Conservation (phyloP, 37 sponge, comb jelly and placozoan genomes). For the Oopsacas minuta region DNA sequence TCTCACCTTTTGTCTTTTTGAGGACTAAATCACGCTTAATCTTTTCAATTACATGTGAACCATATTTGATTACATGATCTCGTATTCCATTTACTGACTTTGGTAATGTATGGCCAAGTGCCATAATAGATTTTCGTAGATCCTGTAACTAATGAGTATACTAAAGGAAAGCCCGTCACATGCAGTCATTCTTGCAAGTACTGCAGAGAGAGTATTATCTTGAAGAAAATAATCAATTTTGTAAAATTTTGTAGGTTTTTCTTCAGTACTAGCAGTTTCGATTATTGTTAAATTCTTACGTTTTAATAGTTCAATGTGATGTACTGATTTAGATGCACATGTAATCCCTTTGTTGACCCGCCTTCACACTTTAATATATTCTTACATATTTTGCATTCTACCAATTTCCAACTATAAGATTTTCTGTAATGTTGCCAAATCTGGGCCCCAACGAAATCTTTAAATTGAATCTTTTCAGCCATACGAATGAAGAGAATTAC, state of each 20-base stretch:
- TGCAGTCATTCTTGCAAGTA: not conserved
- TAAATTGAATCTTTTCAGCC: not conserved
- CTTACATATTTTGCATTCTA: not conserved
- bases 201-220: not conserved
- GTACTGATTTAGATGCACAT: slow-evolving; percentile 13
- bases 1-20: slow-evolving; percentile 4
- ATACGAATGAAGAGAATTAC: not conserved
- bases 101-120: not conserved
- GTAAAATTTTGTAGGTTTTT: not conserved
- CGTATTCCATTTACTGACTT: not conserved
- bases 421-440: not conserved
- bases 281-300: not conserved
- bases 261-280: not conserved
- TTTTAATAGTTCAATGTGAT: slow-evolving; percentile 3
- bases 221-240: not conserved
- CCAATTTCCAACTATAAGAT: not conserved
- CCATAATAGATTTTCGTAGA: not conserved
- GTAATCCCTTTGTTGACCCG: not conserved
- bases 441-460: not conserved
- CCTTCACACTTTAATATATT: not conserved
- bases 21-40: slow-evolving; percentile 13
- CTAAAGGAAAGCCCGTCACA: not conserved
- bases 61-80: slow-evolving; percentile 12
- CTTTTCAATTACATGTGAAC: not conserved
- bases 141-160: not conserved